Percentiles rank a stretch among this genome's conserved stretches.
Conservation (phyloP, 2,113 vertebrate species). For the Tylochromis polylepis region DNA sequence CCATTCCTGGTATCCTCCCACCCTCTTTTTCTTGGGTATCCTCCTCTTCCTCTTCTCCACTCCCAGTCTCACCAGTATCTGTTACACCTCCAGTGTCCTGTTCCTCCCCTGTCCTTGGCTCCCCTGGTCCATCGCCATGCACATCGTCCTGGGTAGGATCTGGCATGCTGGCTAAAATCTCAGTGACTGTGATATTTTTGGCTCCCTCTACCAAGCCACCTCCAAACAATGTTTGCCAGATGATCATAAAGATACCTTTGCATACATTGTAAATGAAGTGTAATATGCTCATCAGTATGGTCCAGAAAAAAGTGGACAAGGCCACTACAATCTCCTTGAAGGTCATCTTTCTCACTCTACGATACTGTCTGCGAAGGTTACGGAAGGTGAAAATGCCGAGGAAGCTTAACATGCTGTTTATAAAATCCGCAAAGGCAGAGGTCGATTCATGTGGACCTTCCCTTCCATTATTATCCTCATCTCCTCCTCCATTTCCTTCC, state of each 20-base stretch:
- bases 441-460: slow-evolving; percentile 67
- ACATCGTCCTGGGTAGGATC: slow-evolving; percentile 91
- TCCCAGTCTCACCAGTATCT: slow-evolving; percentile 70
- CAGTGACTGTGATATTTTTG: slow-evolving; percentile 85
- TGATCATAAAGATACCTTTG: slow-evolving; percentile 79
- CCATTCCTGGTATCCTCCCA: slow-evolving; percentile 74
- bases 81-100: slow-evolving; percentile 70
- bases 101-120: slow-evolving; percentile 71
- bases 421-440: slow-evolving; percentile 69
- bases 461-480: slow-evolving; percentile 67
- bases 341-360: slow-evolving; percentile 79
- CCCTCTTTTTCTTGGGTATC: slow-evolving; percentile 78
- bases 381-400: slow-evolving; percentile 80
- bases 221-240: slow-evolving; percentile 86
- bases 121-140: slow-evolving; percentile 79
- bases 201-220: slow-evolving; percentile 89
- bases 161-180: slow-evolving; percentile 90
- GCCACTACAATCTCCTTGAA: slow-evolving; percentile 78
- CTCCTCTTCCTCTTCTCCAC: slow-evolving; percentile 77
- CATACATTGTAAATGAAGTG: slow-evolving; percentile 75
- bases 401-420: slow-evolving; percentile 71
- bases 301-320: slow-evolving; percentile 76
- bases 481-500: slow-evolving; percentile 43
- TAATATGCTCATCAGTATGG: slow-evolving; percentile 72
- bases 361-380: slow-evolving; percentile 76